Conservation (phyloP, 2,888 invertebrate species). For the Lepidochrysops patricia region DNA sequence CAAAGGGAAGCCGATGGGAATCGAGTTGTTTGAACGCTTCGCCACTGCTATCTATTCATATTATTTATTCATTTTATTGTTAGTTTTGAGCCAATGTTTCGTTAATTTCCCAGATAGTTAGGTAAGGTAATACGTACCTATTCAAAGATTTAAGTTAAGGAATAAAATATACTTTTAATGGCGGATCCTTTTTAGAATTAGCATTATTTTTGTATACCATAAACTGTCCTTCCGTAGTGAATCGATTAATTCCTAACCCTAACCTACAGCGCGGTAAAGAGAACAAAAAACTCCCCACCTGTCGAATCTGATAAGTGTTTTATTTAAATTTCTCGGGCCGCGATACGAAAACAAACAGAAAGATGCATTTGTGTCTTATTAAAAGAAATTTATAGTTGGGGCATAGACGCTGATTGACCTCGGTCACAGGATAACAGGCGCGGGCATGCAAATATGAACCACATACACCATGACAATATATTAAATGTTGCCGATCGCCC, state of each 20-base stretch:
- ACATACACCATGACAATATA: slow-evolving; percentile 8
- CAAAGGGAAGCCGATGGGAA: too few species aligned
- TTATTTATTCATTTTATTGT: too few species aligned
- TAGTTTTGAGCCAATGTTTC: too few species aligned
- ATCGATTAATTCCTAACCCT: slow-evolving; percentile 69
- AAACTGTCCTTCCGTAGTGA: slow-evolving; percentile 41
- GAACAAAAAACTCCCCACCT: slow-evolving; percentile 60
- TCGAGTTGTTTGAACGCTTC: too few species aligned
- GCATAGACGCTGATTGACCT: slow-evolving; percentile 70
- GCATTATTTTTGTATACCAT: slow-evolving; percentile 9
- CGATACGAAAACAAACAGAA: slow-evolving; percentile 65
- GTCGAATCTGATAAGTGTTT: slow-evolving; percentile 74
- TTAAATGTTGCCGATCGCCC: neutral
- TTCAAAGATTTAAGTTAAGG: too few species aligned
- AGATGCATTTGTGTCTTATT: slow-evolving; percentile 72
- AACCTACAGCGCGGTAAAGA: slow-evolving; percentile 72
- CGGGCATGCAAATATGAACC: slow-evolving; percentile 48
- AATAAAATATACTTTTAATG: neutral
- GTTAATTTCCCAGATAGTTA: too few species aligned
- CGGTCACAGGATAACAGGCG: slow-evolving; percentile 62
- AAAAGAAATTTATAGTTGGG: slow-evolving; percentile 73
- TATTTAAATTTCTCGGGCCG: slow-evolving; percentile 70
- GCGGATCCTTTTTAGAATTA: neutral
- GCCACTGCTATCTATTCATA: too few species aligned
- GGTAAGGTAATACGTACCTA: too few species aligned